Percentiles rank a stretch among this genome's conserved stretches.
phyloP scores from a whole-genome alignment of 2,888 invertebrate genomes.

The Caenorhabditis angaria region DNA sequence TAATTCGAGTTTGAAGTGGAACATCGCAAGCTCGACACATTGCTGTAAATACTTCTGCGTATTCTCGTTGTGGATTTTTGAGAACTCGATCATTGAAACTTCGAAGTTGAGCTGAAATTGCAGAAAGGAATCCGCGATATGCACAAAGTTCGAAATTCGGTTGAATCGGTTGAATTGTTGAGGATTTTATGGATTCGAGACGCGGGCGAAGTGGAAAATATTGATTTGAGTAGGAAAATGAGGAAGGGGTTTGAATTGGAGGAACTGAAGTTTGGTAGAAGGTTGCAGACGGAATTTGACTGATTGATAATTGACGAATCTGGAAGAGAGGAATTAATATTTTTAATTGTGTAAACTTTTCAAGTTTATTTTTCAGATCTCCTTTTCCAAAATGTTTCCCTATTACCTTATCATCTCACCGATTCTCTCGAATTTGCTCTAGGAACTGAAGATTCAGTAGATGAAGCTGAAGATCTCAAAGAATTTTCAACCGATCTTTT shows the following conservation, averaged over 20 bases:
- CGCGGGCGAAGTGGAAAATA: not conserved
- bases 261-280: conserved; percentile 8
- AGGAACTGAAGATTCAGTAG: conserved; percentile 20
- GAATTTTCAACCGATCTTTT: conserved; percentile 15
- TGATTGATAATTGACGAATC: conserved; percentile 21
- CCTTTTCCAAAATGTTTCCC: not conserved
- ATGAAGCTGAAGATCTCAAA: conserved; percentile 24
- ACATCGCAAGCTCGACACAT: conserved; percentile 57
- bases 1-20: conserved; percentile 31
- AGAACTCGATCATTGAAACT: conserved; percentile 37
- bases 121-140: conserved; percentile 35
- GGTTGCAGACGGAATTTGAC: conserved; percentile 3
- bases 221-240: not conserved
- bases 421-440: conserved; percentile 12
- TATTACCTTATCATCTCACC: conserved; percentile 57
- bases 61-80: conserved; percentile 53
- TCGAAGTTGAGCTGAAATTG: conserved; percentile 23
- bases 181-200: not conserved
- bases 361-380: not conserved
- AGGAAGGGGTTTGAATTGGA: not conserved
- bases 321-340: conserved; percentile 11
- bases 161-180: not conserved
- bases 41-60: conserved; percentile 59
- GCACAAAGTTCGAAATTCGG: conserved; percentile 28
- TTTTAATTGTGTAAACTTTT: not conserved